Percentiles rank a stretch among this genome's conserved stretches.
Evolutionary conservation across 53 echinoderm and acorn worm species (phyloP).

Genomic region (Actinopyga echinites): DNA sequence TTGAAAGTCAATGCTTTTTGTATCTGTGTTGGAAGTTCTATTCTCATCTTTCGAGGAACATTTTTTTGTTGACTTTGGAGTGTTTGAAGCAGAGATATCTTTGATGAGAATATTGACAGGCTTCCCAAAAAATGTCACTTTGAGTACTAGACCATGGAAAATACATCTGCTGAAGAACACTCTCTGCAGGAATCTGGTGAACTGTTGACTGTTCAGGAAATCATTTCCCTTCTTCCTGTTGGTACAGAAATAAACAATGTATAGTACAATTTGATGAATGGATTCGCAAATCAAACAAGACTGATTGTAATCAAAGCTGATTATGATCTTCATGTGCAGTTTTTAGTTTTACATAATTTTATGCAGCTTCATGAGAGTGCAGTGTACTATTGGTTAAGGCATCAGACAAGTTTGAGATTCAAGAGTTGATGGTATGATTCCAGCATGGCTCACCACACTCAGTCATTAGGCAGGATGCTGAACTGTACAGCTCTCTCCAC

Average conservation of each 20-base stretch:
- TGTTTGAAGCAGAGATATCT: neutral
- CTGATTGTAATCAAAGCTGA: no score
- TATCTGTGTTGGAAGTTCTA: neutral
- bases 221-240: constrained; percentile 56
- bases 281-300: no score
- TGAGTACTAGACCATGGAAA: constrained; percentile 57
- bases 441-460: no score
- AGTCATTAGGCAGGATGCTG: no score
- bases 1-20: neutral
- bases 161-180: constrained; percentile 55
- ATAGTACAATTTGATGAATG: no score
- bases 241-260: neutral
- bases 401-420: no score
- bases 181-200: constrained; percentile 57
- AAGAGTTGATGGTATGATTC: no score
- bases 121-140: constrained; percentile 82
- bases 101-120: constrained; percentile 38
- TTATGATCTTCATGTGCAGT: no score
- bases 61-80: neutral
- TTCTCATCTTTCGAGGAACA: neutral
- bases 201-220: constrained; percentile 46
- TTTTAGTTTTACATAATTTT: no score
- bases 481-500: no score
- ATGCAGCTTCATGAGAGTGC: no score
- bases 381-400: no score